These are phyloP conservation scores for Ctenochaetus hawaiiensis DNA, from an alignment of 2,797 vertebrate genomes.

Conservation along the genomic window DNA sequence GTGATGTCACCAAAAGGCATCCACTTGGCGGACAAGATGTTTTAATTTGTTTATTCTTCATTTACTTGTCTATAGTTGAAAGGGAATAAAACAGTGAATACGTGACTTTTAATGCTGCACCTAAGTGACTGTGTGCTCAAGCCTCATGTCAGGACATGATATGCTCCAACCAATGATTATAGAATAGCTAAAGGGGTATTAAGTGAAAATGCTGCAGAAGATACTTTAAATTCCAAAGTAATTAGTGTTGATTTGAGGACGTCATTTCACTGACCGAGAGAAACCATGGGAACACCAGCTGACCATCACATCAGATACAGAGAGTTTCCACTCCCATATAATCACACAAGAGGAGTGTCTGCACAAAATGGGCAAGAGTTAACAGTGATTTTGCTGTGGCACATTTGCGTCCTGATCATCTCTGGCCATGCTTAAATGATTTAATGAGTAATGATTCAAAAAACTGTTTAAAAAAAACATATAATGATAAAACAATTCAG, in stretches of 20 bases:
- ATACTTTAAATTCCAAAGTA: constrained; percentile 3
- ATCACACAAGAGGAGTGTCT: constrained; percentile 67
- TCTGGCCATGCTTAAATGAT: not conserved
- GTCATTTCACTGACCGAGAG: constrained; percentile 17
- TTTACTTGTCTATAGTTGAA: not conserved
- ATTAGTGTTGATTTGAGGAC: constrained; percentile 4
- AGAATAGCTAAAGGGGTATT: constrained; percentile 1
- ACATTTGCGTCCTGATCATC: not conserved
- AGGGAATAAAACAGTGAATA: not conserved
- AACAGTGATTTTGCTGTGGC: not conserved
- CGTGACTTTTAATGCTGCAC: not conserved
- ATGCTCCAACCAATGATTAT: constrained; percentile 3
- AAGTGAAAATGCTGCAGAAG: not conserved
- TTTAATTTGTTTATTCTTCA: not conserved
- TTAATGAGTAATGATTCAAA: too few relatives aligned
- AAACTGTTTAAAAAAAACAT: too few relatives aligned
- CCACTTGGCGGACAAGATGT: not conserved
- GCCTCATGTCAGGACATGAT: constrained; percentile 19
- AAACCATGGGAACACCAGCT: constrained; percentile 55
- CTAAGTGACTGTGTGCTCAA: not conserved
- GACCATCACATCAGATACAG: constrained; percentile 42
- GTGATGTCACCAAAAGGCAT: constrained; percentile 6
- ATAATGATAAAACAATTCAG: not conserved
- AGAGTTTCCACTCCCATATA: constrained; percentile 45
- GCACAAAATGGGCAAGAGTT: constrained; percentile 22